Percentiles rank a stretch among this genome's conserved stretches.
Evolutionary conservation across 2,797 vertebrate species (phyloP).

Genomic region (Liasis olivaceus): DNA sequence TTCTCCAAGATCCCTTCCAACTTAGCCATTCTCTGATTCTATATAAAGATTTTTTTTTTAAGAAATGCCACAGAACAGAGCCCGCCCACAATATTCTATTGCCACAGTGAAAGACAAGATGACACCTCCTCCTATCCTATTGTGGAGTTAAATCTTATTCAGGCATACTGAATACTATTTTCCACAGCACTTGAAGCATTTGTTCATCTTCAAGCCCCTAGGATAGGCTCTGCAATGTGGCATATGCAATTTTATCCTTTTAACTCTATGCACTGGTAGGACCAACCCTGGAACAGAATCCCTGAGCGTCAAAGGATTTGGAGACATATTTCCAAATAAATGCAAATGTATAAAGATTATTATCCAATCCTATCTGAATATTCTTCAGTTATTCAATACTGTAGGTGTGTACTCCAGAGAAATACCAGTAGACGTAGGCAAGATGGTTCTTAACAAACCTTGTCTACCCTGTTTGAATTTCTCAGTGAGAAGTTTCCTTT

Average conservation of each 20-base stretch:
- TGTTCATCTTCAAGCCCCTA: background rate
- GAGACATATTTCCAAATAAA: background rate
- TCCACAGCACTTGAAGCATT: background rate
- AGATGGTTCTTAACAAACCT: no score
- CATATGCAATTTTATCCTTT: background rate
- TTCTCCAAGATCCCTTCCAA: no score
- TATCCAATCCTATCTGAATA: background rate
- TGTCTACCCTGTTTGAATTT: no score
- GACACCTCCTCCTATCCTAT: background rate
- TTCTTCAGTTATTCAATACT: no score
- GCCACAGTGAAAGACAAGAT: background rate
- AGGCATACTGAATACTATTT: background rate
- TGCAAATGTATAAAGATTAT: background rate
- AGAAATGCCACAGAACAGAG: background rate
- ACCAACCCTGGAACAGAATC: background rate
- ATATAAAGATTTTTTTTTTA: no score
- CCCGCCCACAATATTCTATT: background rate
- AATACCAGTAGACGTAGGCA: no score
- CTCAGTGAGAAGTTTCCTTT: no score
- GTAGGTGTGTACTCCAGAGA: no score
- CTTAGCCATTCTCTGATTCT: no score
- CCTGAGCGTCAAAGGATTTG: background rate
- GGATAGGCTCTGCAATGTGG: background rate
- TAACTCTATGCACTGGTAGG: background rate
- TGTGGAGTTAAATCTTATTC: background rate